Evolutionary conservation across 2,113 vertebrate genomes (phyloP), one percentile per base, ranked within the genome.

Genomic region (Plectropomus leopardus): DNA sequence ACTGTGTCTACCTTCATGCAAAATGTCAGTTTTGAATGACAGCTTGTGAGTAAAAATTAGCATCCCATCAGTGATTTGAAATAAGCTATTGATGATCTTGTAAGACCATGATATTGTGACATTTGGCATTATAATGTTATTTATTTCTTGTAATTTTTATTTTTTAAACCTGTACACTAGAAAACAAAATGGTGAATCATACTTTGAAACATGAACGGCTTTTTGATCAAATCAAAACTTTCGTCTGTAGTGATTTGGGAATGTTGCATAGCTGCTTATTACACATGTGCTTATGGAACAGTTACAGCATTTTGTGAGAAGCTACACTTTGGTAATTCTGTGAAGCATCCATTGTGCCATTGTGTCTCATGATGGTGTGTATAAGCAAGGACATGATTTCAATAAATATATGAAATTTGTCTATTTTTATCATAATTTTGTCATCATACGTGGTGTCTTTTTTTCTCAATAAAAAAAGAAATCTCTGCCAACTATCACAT

Each of bases 401-500:
- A 63, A 30, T 76, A 32, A 65, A 82, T 42, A 57, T 65, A 75
- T 83, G 16, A 76, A 76, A 76, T 71, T 13, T 69, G 60, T 78
- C 57, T 83, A 83, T 80, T 87, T 91, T 82, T 70, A 80, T 81
- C 58, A 60, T 68, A 11, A 66, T 68, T 68, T 69, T 83, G 61
- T 89, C 51, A 23, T 44, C 24, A 69, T 82, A 65, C 13, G n/a
- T 63, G 24, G 28, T 66, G 64, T 71, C 0, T 75, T 73, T 86
- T 68, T 83, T 57, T 24, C 8, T 70, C 45, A 88, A 88, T 84
- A 87, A 89, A 90, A 84, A 4, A 11, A 72, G 7, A 76, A 88
- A 64, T 19, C 45, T 34, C 9, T 66, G 3, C 6, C 53, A 69
- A 28, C 16, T 23, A 17, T 42, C 23, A 40, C 19, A 58, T 58